phyloP scores from a whole-genome alignment of 2,888 invertebrate genomes.

The Leptura quadrifasciata region DNA sequence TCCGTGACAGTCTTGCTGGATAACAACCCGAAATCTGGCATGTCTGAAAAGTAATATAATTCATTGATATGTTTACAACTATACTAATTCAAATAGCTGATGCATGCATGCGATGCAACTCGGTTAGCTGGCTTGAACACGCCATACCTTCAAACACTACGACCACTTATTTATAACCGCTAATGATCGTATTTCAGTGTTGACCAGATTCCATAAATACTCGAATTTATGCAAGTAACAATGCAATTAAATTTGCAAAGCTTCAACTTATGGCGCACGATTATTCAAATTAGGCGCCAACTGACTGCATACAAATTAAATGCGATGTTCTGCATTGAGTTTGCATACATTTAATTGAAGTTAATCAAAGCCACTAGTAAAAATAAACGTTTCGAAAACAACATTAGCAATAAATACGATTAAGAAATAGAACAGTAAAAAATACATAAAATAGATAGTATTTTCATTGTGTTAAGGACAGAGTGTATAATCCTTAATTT shows the following conservation, averaged over 20 bases:
- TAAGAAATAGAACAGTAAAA: no score
- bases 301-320: conserved; percentile 3
- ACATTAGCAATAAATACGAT: no score
- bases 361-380: neutral
- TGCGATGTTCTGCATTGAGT: neutral
- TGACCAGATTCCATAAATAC: conserved; percentile 17
- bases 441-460: no score
- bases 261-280: conserved; percentile 24
- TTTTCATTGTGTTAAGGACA: no score
- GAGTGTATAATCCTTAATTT: no score
- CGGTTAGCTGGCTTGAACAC: conserved; percentile 23
- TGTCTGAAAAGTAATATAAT: conserved; percentile 76
- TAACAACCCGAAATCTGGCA: conserved; percentile 91
- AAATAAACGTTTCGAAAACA: no score
- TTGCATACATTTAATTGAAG: neutral
- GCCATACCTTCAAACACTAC: conserved; percentile 31
- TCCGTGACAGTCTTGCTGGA: conserved; percentile 92
- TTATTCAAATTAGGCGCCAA: conserved; percentile 35
- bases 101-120: conserved; percentile 19
- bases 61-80: conserved; percentile 34
- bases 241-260: conserved; percentile 15
- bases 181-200: conserved; percentile 13
- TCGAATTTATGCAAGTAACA: conserved; percentile 22
- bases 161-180: conserved; percentile 28
- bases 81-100: conserved; percentile 8